Evolutionary conservation across 2,797 vertebrate species (phyloP), one percentile per base, ranked within the genome.

Genomic region (Mycteria americana): DNA sequence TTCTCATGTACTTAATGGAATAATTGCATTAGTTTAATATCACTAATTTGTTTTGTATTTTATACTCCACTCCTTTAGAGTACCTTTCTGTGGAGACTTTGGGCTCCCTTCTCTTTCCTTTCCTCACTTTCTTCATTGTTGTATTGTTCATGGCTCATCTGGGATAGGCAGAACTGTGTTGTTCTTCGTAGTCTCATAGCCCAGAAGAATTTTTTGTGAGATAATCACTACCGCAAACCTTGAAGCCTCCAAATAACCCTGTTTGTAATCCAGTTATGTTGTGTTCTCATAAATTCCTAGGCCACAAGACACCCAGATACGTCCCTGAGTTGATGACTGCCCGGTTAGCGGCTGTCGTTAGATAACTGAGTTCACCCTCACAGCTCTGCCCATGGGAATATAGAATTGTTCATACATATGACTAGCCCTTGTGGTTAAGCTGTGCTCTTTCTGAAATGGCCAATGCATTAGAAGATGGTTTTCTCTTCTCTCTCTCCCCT

Each of bases 211-310:
- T 76, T 91, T 95, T 93, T 62, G 33, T 37, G 70, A 94, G 45
- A 43, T 30, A 69, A 39, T 96, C 86, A 92, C 30, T 48, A 28
- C 84, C 11, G 0, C 88, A 94, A 48, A 87, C 86, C 77, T 93
- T 93, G 85, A 94, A 85, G 41, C 75, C 88, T 94, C 70, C 37
- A 37, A 62, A 88, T 92, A 82, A 94, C 88, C 68, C 57, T 60
- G 7, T 85, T 64, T 90, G 62, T 73, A 93, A 93, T 82, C 41
- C 72, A 77, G n/a, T 70, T 82, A 84, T 24, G 45, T 45, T 69
- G 77, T 85, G 39, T 82, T 93, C 85, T 89, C 85, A 57, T 79
- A 91, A 62, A 9, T 95, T 89, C 80, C 85, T 15, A 60, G 88
- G 74, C 95, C 86, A 70, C 51, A 4, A 45, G 91, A 53, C 86